phyloP scores from a whole-genome alignment of 1,140 invertebrate genomes.

The Lysiphlebus fabarum region DNA sequence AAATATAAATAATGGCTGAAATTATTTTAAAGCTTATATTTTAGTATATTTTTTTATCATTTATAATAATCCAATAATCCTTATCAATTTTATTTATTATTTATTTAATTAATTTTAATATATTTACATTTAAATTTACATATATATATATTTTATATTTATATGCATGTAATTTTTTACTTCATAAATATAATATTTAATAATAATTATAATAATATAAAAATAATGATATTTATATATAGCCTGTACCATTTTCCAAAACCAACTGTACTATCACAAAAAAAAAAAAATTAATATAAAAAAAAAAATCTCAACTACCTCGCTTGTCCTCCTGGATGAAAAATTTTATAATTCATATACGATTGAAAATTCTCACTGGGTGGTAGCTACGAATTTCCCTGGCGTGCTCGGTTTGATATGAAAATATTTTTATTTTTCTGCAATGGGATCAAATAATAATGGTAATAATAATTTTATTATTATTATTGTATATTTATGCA shows the following conservation, averaged over 20 bases:
- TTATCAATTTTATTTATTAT: too few relatives aligned
- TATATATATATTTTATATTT: too few relatives aligned
- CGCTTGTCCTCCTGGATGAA: constrained; percentile 6
- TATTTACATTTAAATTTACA: too few relatives aligned
- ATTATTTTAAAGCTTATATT: constrained; percentile 14
- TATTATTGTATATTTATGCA: too few relatives aligned
- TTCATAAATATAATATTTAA: too few relatives aligned
- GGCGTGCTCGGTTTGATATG: too few relatives aligned
- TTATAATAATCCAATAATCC: background rate
- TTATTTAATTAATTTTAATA: constrained; percentile 12
- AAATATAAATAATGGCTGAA: constrained; percentile 20
- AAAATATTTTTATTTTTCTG: too few relatives aligned
- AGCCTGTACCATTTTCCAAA: constrained; percentile 12
- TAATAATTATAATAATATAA: background rate
- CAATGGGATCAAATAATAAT: too few relatives aligned
- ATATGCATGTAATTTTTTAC: background rate
- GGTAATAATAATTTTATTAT: too few relatives aligned
- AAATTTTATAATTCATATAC: constrained; percentile 20
- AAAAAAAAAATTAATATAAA: too few relatives aligned
- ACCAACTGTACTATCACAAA: constrained; percentile 8
- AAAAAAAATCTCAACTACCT: background rate
- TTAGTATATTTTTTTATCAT: constrained; percentile 9
- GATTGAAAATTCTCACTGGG: constrained; percentile 19
- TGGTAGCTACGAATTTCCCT: too few relatives aligned
- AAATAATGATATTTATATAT: constrained; percentile 27